Evolutionary conservation across 2,888 invertebrate genomes (phyloP).

Genomic region (Rhorus exstirpatorius): DNA sequence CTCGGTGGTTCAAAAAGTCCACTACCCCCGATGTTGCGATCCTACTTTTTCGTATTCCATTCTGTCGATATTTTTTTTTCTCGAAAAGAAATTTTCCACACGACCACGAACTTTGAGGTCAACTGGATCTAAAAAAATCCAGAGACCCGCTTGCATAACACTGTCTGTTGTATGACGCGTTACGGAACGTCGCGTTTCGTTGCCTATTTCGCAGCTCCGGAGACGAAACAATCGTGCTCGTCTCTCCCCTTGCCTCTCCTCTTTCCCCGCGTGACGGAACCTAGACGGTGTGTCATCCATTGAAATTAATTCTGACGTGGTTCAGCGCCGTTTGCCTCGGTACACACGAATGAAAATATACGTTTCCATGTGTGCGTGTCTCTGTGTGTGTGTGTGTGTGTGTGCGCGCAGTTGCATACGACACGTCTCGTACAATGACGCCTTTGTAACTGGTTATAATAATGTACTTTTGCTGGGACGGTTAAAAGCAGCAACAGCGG

Average conservation of each 20-base stretch:
- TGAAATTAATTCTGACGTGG: constrained; percentile 60
- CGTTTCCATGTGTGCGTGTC: neutral
- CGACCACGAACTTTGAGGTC: too few species aligned
- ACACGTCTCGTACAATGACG: constrained; percentile 20
- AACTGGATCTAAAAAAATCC: too few species aligned
- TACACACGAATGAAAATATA: constrained; percentile 1
- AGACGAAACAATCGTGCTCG: constrained; percentile 38
- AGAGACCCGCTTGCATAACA: too few species aligned
- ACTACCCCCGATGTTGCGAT: too few species aligned
- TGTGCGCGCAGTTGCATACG: too few species aligned
- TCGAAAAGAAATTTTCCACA: too few species aligned
- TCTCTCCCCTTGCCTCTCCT: neutral
- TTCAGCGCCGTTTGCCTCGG: constrained; percentile 10
- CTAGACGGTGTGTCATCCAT: constrained; percentile 56
- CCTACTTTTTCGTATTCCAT: too few species aligned
- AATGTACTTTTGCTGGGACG: neutral
- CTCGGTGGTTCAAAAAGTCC: too few species aligned
- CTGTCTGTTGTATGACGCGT: too few species aligned
- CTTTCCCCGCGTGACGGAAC: constrained; percentile 3
- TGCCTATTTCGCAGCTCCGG: constrained; percentile 21
- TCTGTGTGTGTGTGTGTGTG: neutral
- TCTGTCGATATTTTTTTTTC: too few species aligned
- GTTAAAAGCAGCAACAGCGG: too few species aligned
- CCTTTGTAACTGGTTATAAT: constrained; percentile 16
- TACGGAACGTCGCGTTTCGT: too few species aligned